Conservation (phyloP, 2,888 invertebrate genomes). For the Agrochola lota region DNA sequence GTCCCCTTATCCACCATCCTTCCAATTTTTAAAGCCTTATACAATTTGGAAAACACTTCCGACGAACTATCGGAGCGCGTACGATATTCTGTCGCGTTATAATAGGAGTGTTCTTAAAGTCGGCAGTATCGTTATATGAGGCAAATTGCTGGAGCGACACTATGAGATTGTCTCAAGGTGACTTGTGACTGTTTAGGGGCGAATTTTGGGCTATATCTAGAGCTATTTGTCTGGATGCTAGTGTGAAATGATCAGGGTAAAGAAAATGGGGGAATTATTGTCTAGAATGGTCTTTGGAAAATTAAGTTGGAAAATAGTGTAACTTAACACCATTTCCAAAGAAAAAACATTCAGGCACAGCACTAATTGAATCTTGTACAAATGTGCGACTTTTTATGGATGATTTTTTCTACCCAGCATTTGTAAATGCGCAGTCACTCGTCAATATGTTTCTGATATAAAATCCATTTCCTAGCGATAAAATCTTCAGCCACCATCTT, state of each 20-base stretch:
- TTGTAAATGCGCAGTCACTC: neutral
- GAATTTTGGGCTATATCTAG: slow-evolving; percentile 27
- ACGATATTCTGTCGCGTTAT: slow-evolving; percentile 53
- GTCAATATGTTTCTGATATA: neutral
- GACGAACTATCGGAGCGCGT: slow-evolving; percentile 50
- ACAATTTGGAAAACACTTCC: slow-evolving; percentile 54
- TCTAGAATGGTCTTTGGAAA: neutral
- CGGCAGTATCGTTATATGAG: slow-evolving; percentile 23
- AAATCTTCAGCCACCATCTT: slow-evolving; percentile 4
- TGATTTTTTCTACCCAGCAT: neutral
- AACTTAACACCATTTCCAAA: neutral
- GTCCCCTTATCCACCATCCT: slow-evolving; percentile 28
- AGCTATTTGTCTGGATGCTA: neutral
- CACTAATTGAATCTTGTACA: neutral
- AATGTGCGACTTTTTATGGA: neutral
- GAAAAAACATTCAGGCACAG: neutral
- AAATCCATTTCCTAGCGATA: slow-evolving; percentile 13
- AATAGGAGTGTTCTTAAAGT: slow-evolving; percentile 44
- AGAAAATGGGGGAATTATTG: neutral
- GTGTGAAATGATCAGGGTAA: neutral
- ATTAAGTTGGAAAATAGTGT: neutral
- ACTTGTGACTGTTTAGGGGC: slow-evolving; percentile 21
- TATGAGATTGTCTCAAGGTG: slow-evolving; percentile 42
- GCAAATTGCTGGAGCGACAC: slow-evolving; percentile 52
- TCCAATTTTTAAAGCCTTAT: slow-evolving; percentile 57